Conservation (phyloP, 2,888 invertebrate species). For the Amblyjoppa proteus region DNA sequence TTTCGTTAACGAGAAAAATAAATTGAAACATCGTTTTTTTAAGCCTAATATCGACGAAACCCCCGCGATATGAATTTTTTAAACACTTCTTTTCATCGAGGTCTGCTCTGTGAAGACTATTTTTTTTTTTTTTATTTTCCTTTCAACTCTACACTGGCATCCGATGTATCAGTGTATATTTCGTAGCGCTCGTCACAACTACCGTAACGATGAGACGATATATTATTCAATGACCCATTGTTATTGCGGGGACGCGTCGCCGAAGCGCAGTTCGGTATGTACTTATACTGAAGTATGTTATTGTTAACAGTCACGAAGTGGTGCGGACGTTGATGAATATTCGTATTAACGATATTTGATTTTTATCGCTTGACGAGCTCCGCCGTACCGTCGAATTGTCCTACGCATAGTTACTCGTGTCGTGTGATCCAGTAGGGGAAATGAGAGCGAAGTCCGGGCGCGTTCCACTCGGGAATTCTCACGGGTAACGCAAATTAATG, state of each 20-base stretch:
- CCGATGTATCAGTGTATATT: not conserved
- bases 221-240: slow-evolving; percentile 9
- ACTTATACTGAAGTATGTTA: not conserved
- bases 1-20: no score
- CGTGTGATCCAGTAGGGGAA: not conserved
- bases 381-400: not conserved
- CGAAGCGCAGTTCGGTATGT: not conserved
- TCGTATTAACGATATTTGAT: slow-evolving; percentile 43
- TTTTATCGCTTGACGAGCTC: slow-evolving; percentile 43
- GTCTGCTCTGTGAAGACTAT: not conserved
- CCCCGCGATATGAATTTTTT: no score
- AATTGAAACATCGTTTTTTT: no score
- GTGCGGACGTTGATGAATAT: slow-evolving; percentile 15
- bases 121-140: not conserved
- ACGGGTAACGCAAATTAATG: slow-evolving; percentile 68
- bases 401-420: not conserved
- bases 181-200: not conserved
- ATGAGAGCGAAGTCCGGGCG: not conserved
- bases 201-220: slow-evolving; percentile 6
- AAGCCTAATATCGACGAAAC: no score
- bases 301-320: not conserved
- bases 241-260: not conserved
- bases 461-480: slow-evolving; percentile 65
- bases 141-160: not conserved
- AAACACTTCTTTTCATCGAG: not conserved